Evolutionary conservation across 2,888 invertebrate genomes (phyloP).

Genomic region (Leistus spinibarbis): DNA sequence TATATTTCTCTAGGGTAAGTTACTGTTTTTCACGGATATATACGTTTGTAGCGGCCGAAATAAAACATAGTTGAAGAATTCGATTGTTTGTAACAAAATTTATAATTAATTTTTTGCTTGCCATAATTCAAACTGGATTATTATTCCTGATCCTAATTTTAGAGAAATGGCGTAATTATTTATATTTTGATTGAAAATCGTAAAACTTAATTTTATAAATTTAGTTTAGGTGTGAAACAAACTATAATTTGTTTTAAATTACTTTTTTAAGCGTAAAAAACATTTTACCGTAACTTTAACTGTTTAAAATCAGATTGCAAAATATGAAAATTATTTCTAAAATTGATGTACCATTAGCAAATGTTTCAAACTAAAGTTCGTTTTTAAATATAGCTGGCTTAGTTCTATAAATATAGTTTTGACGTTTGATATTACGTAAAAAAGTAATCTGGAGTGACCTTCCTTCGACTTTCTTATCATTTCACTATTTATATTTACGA

Average conservation of each 20-base stretch:
- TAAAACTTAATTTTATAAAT: no score
- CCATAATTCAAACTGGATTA: no score
- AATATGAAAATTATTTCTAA: background rate
- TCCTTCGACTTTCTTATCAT: no score
- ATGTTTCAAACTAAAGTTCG: background rate
- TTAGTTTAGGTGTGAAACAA: background rate
- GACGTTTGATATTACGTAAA: background rate
- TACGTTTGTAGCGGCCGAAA: no score
- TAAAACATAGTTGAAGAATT: no score
- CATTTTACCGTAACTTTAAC: background rate
- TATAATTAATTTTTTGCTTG: no score
- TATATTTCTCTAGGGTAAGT: slow-evolving; percentile 88
- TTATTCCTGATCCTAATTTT: no score
- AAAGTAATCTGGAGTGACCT: no score
- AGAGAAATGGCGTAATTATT: no score
- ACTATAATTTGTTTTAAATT: background rate
- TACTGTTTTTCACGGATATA: background rate
- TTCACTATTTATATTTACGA: background rate
- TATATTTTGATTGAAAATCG: no score
- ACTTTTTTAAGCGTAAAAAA: background rate
- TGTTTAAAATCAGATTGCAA: background rate
- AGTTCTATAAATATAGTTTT: background rate
- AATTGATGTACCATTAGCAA: background rate
- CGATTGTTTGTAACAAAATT: no score
- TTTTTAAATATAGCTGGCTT: background rate